Evolutionary conservation across 2,888 invertebrate genomes (phyloP), one percentile per base, ranked within the genome.

Genomic region (Drosophila macrospina): DNA sequence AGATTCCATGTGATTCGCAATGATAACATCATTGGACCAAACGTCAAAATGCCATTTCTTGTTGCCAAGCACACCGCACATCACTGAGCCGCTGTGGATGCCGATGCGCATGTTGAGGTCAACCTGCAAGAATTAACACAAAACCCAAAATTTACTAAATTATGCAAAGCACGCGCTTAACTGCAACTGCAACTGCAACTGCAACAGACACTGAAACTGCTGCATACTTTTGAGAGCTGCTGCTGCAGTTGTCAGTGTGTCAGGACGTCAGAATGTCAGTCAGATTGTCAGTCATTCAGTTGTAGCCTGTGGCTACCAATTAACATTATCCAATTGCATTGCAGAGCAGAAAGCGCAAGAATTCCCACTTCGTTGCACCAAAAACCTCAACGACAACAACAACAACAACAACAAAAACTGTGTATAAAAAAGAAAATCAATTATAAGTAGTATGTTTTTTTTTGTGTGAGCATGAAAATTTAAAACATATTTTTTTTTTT

Each of bases 61-160:
- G 54, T 96, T 94, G 2, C 98, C 99, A 67, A 99, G 93, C 20
- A 99, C 99, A 0, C 99, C 99, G 91, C 99, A 99, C 85, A 99
- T 95, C 59, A 98, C 98, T 5, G 97, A 96, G 13, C 99, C 99
- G 74, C 97, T 97, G 93, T 99, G 99, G 71, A 99, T 98, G 55
- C 99, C 99, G 83, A 99, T 99, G 78, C 99, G 94, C 99, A 99
- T 99, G 92, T 99, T 97, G 78, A 98, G 93, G 91, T 98, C 97
- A 79, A 98, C 98, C 95, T 97, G 93, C 20, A 91, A 90, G n/a
- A 76, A 56, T 56, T 47, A 60, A 63, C 56, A 36, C 30, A 32
- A 47, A 64, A 74, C 36, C 28, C 16, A 59, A 44, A 65, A 37
- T 51, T 37, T 28, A 50, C 16, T 13, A 69, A 62, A 68, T 70